These are phyloP conservation scores for Crossocerus cetratus DNA, from an alignment of 2,888 invertebrate species.

Conservation along the genomic window DNA sequence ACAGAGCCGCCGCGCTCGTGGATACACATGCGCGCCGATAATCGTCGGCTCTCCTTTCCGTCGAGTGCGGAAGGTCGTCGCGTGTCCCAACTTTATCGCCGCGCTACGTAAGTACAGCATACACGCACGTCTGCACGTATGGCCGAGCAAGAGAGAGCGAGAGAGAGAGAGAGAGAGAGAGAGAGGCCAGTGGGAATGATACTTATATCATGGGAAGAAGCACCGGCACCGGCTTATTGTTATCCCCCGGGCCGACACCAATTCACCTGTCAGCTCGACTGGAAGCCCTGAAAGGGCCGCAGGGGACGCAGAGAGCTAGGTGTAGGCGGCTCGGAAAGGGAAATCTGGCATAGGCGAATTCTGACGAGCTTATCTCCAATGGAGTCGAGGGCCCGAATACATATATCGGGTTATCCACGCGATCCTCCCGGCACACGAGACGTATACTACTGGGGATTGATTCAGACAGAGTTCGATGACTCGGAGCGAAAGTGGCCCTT, in stretches of 20 bases:
- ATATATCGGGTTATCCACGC: no score
- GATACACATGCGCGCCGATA: conserved; percentile 15
- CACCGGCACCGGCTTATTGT: conserved; percentile 44
- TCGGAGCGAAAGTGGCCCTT: background rate
- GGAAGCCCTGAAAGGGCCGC: conserved; percentile 23
- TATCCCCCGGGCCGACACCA: conserved; percentile 52
- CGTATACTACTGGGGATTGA: background rate
- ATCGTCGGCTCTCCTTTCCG: conserved; percentile 13
- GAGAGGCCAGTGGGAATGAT: conserved; percentile 36
- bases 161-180: no score
- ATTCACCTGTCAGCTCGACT: conserved; percentile 61
- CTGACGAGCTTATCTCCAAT: background rate
- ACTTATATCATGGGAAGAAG: conserved; percentile 46
- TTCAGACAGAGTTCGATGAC: background rate
- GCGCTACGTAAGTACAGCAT: background rate
- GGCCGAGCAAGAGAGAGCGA: no score
- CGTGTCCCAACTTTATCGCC: conserved; percentile 36
- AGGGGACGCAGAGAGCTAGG: conserved; percentile 1
- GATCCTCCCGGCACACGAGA: no score
- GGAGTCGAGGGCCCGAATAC: no score
- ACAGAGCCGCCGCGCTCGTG: conserved; percentile 19
- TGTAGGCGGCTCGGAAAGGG: conserved; percentile 4
- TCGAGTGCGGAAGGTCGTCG: conserved; percentile 32
- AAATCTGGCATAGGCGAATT: background rate
- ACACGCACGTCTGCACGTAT: no score